Base-by-base conservation (phyloP, 30 jellyfish, hydroid and myxozoan species). In the Pseudorhiza aurosa region DNA sequence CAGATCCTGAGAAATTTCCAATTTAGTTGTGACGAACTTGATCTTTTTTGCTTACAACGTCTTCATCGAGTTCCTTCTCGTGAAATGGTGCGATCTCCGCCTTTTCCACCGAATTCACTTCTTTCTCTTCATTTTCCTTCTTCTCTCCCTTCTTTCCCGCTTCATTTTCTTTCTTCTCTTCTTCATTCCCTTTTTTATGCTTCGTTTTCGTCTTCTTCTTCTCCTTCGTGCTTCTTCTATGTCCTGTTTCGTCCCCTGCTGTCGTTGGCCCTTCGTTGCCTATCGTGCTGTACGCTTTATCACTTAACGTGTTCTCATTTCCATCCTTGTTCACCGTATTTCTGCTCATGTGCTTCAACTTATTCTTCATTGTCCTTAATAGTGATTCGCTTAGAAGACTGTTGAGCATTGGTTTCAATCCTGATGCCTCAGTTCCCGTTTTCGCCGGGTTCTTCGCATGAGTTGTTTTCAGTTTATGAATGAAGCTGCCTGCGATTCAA, bases 251-350 rank as follows among this genome's bases (percentile, higher is more conserved):
- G 30, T 46, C 89, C 0, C 84, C 12, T 42, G 67, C 83, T 3
- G 91, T 28, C n/a, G 79, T 47, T 11, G 91, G 91, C 21, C 91
- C 91, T 35, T 80, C 91, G 45, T 68, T 80, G 2, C 91, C 91
- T 0, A 80, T 80, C 32, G 91, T 55, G 43, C 91, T 80, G 83
- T 80, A 80, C 1, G 68, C 91, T 3, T 46, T 59, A 31, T 76
- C 88, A 24, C 58, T 78, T 1, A 18, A 21, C 30, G 65, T 27
- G 26, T 49, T 44, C 3, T 53, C 65, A 8, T 64, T 80, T 55
- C 7, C 33, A 19, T 51, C 69, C 32, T 40, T 39, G 29, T 30
- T 33, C 17, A 8, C 46, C 19, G 42, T 36, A 32, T 29, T 37
- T 24, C 78, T 51, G 72, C 84, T 65, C 42, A 30, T 40, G 24